Conservation (phyloP, 2,888 invertebrate genomes). For the Nyleta sp. region DNA sequence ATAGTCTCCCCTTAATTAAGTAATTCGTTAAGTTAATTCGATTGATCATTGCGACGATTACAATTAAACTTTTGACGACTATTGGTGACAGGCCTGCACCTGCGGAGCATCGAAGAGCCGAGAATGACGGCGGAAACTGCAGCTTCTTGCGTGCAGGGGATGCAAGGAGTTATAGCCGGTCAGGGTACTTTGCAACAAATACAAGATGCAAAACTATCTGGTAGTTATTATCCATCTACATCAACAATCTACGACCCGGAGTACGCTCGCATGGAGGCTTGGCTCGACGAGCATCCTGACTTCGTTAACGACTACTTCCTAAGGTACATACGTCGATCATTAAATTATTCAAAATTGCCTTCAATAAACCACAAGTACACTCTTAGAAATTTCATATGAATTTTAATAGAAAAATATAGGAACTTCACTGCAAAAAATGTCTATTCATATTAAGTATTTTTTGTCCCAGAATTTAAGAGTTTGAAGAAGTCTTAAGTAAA, state of each 20-base stretch:
- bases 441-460: too few species aligned
- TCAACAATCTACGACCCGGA: conserved; percentile 89
- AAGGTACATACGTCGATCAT: conserved; percentile 84
- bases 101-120: conserved; percentile 93
- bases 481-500: too few species aligned
- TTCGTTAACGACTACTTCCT: conserved; percentile 98
- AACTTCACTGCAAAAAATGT: too few species aligned
- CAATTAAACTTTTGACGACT: too few species aligned
- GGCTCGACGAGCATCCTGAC: conserved; percentile 98
- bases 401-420: too few species aligned
- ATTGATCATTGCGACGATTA: too few species aligned
- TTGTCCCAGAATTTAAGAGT: too few species aligned
- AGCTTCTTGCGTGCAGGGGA: conserved; percentile 86
- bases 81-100: conserved; percentile 88
- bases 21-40: too few species aligned
- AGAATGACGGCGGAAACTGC: conserved; percentile 87
- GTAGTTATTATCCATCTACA: conserved; percentile 74
- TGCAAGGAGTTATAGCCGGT: conserved; percentile 84
- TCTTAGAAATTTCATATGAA: too few species aligned
- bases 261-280: conserved; percentile 95
- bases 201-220: conserved; percentile 74
- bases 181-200: conserved; percentile 75
- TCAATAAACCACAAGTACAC: background rate
- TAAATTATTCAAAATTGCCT: conserved; percentile 3
- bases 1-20: too few species aligned